Evolutionary conservation across 1,140 invertebrate species (phyloP).

Genomic region (Metopolophium dirhodum): DNA sequence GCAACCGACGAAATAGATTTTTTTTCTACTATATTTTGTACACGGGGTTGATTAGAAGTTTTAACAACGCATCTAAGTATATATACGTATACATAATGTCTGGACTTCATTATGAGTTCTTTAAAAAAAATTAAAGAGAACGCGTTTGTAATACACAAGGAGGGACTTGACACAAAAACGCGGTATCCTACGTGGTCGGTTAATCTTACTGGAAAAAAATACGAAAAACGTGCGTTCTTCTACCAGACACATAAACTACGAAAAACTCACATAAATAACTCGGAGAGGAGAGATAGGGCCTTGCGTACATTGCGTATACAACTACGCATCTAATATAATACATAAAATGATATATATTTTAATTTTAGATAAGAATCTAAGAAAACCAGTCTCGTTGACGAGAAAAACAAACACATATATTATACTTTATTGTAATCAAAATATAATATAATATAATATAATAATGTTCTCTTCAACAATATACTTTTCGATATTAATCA

Average conservation of each 20-base stretch:
- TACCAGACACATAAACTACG: slow-evolving; percentile 14
- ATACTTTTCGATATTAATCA: not conserved
- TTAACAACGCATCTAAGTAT: not conserved
- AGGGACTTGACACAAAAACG: not conserved
- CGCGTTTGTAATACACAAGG: not conserved
- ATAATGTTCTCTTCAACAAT: not conserved
- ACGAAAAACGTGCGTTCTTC: not conserved
- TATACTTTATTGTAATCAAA: not conserved
- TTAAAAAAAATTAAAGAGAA: not conserved
- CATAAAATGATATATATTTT: not conserved
- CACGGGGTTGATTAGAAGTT: not conserved
- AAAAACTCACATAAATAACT: slow-evolving; percentile 21
- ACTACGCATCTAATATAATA: not conserved
- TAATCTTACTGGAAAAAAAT: not conserved
- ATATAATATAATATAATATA: not conserved
- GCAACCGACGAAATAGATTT: not conserved
- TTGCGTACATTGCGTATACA: not conserved
- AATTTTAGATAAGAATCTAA: slow-evolving; percentile 40
- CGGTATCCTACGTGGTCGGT: not conserved
- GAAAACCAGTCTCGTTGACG: not conserved
- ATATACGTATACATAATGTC: not conserved
- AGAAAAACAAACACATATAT: not conserved
- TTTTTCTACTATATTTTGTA: slow-evolving; percentile 5
- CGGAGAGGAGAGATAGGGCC: not conserved
- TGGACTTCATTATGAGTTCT: slow-evolving; percentile 23